Percentiles rank a stretch among this genome's conserved stretches.
Evolutionary conservation across 2,113 vertebrate species (phyloP).

Genomic region (Apus apus): DNA sequence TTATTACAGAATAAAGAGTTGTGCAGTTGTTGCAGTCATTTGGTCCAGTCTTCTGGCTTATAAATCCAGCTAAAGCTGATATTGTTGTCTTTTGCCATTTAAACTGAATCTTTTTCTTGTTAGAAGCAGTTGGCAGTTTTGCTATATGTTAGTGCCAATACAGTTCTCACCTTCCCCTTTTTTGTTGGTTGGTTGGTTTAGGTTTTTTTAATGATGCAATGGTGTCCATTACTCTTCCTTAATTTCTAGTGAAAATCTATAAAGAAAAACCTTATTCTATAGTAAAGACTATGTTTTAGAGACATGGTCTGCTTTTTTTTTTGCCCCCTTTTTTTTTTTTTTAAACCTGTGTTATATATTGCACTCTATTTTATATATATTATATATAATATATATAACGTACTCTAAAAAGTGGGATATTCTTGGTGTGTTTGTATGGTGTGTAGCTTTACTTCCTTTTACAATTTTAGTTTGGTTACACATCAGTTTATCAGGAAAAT

Average conservation of each 20-base stretch:
- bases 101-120: not conserved
- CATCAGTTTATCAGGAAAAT: slow-evolving; percentile 56
- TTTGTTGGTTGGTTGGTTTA: too few relatives aligned
- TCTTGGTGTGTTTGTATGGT: not conserved
- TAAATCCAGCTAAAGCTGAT: not conserved
- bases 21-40: not conserved
- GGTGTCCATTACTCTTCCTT: not conserved
- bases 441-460: slow-evolving; percentile 34
- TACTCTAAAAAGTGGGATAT: not conserved
- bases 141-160: not conserved
- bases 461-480: slow-evolving; percentile 47
- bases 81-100: not conserved
- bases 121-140: not conserved
- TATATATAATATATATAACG: not conserved
- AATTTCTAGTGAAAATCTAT: not conserved
- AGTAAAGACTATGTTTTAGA: not conserved
- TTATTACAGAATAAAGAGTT: not conserved
- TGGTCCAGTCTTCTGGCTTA: not conserved
- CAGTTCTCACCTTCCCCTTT: not conserved
- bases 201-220: not conserved
- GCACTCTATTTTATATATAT: too few relatives aligned
- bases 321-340: too few relatives aligned
- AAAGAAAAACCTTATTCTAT: not conserved
- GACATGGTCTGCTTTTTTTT: too few relatives aligned
- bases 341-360: not conserved